phyloP scores from a whole-genome alignment of 1,140 invertebrate genomes.

The Amphibalanus amphitrite region DNA sequence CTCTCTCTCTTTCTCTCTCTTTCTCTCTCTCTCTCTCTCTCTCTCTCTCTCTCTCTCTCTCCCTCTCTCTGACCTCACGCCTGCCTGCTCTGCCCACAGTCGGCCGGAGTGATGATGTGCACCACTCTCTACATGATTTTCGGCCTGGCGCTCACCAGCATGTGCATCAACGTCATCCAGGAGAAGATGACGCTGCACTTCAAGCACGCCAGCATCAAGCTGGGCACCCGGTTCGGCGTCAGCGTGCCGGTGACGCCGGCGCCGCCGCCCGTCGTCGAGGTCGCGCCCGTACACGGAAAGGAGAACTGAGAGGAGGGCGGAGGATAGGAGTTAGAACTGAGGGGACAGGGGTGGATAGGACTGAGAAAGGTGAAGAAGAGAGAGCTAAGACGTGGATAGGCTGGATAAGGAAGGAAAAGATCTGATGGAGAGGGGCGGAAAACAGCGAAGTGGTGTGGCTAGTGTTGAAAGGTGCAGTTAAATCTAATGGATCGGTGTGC shows the following conservation, averaged over 20 bases:
- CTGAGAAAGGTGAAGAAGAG: no score
- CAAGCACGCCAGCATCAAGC: constrained; percentile 60
- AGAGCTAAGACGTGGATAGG: no score
- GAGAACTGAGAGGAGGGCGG: neutral
- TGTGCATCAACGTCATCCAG: constrained; percentile 94
- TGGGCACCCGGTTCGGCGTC: constrained; percentile 67
- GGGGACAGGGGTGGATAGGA: no score
- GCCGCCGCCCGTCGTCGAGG: neutral
- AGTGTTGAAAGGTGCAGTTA: no score
- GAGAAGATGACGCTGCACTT: constrained; percentile 65
- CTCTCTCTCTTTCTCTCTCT: no score
- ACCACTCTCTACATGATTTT: constrained; percentile 86
- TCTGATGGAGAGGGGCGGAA: no score
- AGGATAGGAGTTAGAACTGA: no score
- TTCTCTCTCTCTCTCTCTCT: no score
- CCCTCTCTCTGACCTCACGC: neutral
- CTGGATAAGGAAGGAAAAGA: no score
- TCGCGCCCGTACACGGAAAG: neutral
- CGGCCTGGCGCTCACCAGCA: constrained; percentile 80
- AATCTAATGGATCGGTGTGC: no score
- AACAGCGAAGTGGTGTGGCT: no score
- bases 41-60: no score
- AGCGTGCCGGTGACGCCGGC: constrained; percentile 35
- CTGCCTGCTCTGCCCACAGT: neutral
- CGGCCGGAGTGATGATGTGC: constrained; percentile 51